These are phyloP conservation scores for Diabrotica balteata DNA, from an alignment of 2,888 invertebrate species.

Conservation along the genomic window DNA sequence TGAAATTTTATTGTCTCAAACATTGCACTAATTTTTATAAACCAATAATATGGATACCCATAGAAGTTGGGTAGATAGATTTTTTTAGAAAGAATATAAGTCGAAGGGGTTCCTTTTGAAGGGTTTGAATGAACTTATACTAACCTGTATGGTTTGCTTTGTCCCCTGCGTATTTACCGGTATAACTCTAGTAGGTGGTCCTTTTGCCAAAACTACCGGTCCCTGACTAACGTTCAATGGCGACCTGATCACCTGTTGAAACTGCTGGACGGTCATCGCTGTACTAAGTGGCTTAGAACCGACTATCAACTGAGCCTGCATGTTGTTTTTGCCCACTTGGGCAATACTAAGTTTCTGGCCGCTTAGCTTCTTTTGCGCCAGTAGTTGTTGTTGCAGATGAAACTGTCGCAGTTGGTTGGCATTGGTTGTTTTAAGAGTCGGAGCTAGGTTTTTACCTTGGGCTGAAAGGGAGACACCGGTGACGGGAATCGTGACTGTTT, in stretches of 20 bases:
- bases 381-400: slow-evolving; percentile 66
- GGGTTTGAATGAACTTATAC: slow-evolving; percentile 10
- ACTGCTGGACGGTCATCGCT: slow-evolving; percentile 76
- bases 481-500: slow-evolving; percentile 64
- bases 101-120: no score
- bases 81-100: no score
- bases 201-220: slow-evolving; percentile 69
- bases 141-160: slow-evolving; percentile 69
- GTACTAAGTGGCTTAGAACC: slow-evolving; percentile 66
- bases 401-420: slow-evolving; percentile 72
- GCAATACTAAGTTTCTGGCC: slow-evolving; percentile 69
- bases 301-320: slow-evolving; percentile 75
- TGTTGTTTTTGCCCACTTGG: slow-evolving; percentile 62
- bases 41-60: no score
- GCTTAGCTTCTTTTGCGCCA: slow-evolving; percentile 65
- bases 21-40: no score
- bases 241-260: slow-evolving; percentile 69
- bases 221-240: slow-evolving; percentile 65
- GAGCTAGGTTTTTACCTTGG: slow-evolving; percentile 56
- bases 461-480: slow-evolving; percentile 62
- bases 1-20: no score
- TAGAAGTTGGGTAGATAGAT: no score
- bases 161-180: slow-evolving; percentile 67
- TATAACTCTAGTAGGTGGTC: slow-evolving; percentile 68
- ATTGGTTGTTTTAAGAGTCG: slow-evolving; percentile 64